A percentile compares a stretch with the other conserved stretches of the same genome.
Evolutionary conservation across 2,888 invertebrate species (phyloP).

Genomic region (Scelioninae gen. 1): DNA sequence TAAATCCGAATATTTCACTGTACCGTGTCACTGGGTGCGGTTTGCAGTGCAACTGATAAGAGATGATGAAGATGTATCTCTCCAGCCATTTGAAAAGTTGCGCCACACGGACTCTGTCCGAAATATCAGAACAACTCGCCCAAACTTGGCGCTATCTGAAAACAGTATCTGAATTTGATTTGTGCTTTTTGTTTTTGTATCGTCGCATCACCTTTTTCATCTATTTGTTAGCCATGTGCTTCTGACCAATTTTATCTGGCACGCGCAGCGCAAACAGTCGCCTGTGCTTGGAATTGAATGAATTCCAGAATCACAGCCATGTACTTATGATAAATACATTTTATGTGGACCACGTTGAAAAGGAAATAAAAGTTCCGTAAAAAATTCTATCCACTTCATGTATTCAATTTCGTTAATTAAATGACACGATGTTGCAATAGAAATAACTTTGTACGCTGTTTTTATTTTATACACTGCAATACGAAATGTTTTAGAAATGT

Average conservation of each 20-base stretch:
- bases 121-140: conserved; percentile 44
- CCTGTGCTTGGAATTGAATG: conserved; percentile 35
- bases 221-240: background rate
- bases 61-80: conserved; percentile 67
- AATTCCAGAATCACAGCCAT: conserved; percentile 17
- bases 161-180: conserved; percentile 38
- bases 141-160: no score
- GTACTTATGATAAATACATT: conserved; percentile 59
- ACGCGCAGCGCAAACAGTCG: conserved; percentile 36
- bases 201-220: conserved; percentile 30
- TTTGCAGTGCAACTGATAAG: conserved; percentile 54
- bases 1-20: conserved; percentile 58
- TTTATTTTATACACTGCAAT: no score
- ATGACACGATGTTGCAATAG: background rate
- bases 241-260: conserved; percentile 54
- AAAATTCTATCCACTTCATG: background rate
- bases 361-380: no score
- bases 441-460: no score
- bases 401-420: conserved; percentile 41
- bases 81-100: conserved; percentile 51
- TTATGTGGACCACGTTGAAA: conserved; percentile 7
- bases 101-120: conserved; percentile 34
- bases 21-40: conserved; percentile 27
- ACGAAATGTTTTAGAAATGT: no score
- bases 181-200: conserved; percentile 45